Conservation (phyloP, 2,113 vertebrate genomes). For the Scomber scombrus region DNA sequence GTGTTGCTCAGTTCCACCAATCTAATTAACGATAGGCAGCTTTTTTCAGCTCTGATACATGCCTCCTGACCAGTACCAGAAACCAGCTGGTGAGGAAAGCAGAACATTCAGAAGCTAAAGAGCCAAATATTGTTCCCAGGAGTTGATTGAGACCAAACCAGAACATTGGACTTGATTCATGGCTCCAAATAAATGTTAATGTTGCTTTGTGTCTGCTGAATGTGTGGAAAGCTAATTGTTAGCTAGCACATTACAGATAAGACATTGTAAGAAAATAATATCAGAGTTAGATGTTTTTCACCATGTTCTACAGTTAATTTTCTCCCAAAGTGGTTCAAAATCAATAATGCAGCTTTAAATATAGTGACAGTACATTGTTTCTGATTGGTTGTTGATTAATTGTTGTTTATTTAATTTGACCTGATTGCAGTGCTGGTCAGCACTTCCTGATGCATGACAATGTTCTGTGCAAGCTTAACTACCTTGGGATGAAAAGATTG, state of each 20-base stretch:
- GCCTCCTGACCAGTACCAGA: too few relatives aligned
- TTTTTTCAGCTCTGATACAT: not conserved
- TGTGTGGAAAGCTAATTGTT: not conserved
- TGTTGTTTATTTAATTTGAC: not conserved
- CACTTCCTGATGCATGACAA: conserved; percentile 13
- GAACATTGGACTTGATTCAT: not conserved
- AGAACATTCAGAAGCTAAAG: not conserved
- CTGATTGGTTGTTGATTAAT: not conserved
- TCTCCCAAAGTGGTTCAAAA: not conserved
- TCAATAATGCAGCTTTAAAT: conserved; percentile 5
- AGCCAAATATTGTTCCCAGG: not conserved
- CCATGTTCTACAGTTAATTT: not conserved
- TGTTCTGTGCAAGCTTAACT: conserved; percentile 8
- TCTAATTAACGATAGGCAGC: not conserved
- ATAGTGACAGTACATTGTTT: not conserved
- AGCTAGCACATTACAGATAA: conserved; percentile 1
- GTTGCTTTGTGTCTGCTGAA: not conserved
- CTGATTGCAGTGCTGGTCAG: not conserved
- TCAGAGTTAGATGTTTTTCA: not conserved
- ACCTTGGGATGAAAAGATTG: conserved; percentile 18
- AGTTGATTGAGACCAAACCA: not conserved
- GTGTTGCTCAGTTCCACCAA: not conserved
- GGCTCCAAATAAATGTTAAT: not conserved
- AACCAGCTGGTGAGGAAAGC: not conserved
- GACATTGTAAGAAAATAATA: not conserved